Evolutionary conservation across 35 echinoderm and acorn worm genomes (phyloP), one percentile per base, ranked within the genome.

Genomic region (Acanthaster planci): DNA sequence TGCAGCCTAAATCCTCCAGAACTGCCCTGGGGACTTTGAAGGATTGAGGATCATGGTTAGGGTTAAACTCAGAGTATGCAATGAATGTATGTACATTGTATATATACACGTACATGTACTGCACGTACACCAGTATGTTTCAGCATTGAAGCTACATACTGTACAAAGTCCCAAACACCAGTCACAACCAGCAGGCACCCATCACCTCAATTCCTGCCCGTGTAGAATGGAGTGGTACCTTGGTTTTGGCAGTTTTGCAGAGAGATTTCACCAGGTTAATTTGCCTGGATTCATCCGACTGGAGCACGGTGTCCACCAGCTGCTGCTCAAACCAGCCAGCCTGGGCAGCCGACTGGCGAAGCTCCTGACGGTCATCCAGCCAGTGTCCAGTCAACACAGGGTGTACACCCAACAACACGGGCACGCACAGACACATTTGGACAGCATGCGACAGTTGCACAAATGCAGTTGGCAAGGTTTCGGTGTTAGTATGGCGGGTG

Each of bases 301-400:
- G 64, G 10, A 72, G 34, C 64, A 72, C 64, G 8, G 23, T 26
- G 64, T 72, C 64, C 18, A 34, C 64, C 15, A 72, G 34, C 64
- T 72, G 64, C 64, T 72, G 64, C 15, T 72, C 64, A 35, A 72
- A 72, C 64, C 64, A 72, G 64, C 64, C 64, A 6, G 64, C 64
- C 64, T 72, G 64, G 19, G 64, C 64, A 8, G 64, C 64, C 26
- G 23, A 72, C 34, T 72, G 23, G 23, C 34, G 64, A 6, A 26
- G 64, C 15, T 72, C 64, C 64, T 72, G 23, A n/a, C n/a, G 64
- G 23, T 72, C 34, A 68, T 72, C 1, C 7, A 16, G 2, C 7
- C 34, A 10, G 12, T 12, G 42, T 12, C 4, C 12, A 47, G 42
- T 47, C 12, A 12, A 12, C 42, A 12, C 12, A 47, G 12, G 4